Evolutionary conservation across 2,888 invertebrate genomes (phyloP).

Genomic region (Cryptocephalus primarius): DNA sequence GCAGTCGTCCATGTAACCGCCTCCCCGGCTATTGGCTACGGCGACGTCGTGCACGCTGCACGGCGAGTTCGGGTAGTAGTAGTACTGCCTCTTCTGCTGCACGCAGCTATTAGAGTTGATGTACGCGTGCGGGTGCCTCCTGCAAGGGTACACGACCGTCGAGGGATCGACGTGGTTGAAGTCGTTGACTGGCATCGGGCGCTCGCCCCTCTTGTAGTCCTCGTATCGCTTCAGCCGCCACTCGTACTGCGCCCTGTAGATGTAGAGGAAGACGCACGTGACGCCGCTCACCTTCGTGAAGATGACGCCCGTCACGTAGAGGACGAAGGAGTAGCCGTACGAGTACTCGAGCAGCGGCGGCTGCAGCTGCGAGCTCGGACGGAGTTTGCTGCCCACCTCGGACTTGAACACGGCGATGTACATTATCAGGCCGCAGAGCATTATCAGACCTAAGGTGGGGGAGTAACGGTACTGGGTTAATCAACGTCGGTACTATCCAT

Average conservation of each 20-base stretch:
- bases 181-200: constrained; percentile 17
- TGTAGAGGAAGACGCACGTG: constrained; percentile 77
- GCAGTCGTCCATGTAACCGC: too few relatives aligned
- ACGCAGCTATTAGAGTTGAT: constrained; percentile 36
- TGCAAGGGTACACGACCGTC: constrained; percentile 34
- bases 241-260: constrained; percentile 48
- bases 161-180: constrained; percentile 21
- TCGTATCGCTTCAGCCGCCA: constrained; percentile 43
- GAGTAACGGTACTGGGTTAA: not conserved
- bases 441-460: constrained; percentile 63
- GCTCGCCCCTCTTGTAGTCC: constrained; percentile 30
- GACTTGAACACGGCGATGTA: constrained; percentile 89
- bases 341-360: constrained; percentile 73
- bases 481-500: too few relatives aligned
- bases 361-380: constrained; percentile 66
- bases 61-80: constrained; percentile 46
- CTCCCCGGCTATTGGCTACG: too few relatives aligned
- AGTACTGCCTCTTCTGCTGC: constrained; percentile 37
- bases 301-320: constrained; percentile 76
- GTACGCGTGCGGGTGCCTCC: constrained; percentile 38
- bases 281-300: constrained; percentile 78
- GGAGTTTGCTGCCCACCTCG: constrained; percentile 77
- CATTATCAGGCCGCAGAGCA: constrained; percentile 84
- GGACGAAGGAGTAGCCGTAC: constrained; percentile 80
- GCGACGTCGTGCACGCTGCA: constrained; percentile 42